Base-by-base conservation (phyloP, 2,113 vertebrate genomes). In the Crotalus tigris region DNA sequence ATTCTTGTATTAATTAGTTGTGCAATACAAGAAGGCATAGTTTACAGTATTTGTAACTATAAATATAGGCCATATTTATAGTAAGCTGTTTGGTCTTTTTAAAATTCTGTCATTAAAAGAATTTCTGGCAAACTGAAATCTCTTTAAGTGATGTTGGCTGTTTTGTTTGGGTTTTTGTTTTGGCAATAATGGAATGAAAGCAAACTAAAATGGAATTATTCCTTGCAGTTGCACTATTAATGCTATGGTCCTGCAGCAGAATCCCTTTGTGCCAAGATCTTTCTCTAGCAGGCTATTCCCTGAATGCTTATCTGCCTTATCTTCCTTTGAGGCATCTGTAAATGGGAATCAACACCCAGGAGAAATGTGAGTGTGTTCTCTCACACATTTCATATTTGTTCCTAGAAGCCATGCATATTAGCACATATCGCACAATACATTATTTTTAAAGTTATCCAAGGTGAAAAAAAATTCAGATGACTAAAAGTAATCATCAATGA, bases 81-180 rank as follows among this genome's bases (percentile, higher is more conserved):
- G 46, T 88, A 96, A 96, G 92, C 97, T 97, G 97, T 97, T 96
- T 96, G 95, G 95, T 97, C 95, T 97, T 98, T 97, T 21, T 23
- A 39, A 93, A 97, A 97, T 97, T 95, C 88, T 97, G 97, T 98
- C 97, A 97, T 98, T 98, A 98, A 98, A 98, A 97, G 93, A 97
- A 96, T 98, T 97, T 94, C 96, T 98, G 97, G 96, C 96, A 98
- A 98, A 97, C 96, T 92, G 93, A 95, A 96, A 96, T 94, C 87
- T 95, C 91, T 97, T 95, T 33, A 90, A 92, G 93, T 64, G 97
- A 94, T 92, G 97, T 97, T 81, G 75, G 75, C 75, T 81, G 33
- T 39, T 81, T 17, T 81, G 33, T 44, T 69, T 69, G 21, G 17
- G 39, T 81, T 39, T 81, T 44, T 44, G 7, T 21, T 81, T 81